Base-by-base conservation (phyloP, 2,797 vertebrate genomes). In the Babyrousa celebensis region DNA sequence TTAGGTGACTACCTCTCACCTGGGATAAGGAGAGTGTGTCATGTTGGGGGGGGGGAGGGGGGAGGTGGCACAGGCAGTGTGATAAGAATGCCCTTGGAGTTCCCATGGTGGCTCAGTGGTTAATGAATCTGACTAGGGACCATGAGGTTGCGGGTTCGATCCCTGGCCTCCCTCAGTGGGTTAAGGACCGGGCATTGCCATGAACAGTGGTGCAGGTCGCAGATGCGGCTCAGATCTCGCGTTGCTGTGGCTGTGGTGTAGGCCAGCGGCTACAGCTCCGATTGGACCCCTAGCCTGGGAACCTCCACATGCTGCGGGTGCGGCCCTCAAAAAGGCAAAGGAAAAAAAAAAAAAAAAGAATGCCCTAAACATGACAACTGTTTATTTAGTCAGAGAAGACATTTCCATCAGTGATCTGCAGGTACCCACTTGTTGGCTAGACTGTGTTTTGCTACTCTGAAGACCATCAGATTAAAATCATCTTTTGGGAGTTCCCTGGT, bases 381-480 rank as follows among this genome's bases (percentile, higher is more conserved):
- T 67, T 29, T 60, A 36, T 79, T 40, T 71, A 65, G 43, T 83
- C 36, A 56, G 52, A 78, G 72, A 85, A 32, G 23, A 83, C 48
- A 58, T 29, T 7, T 27, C 43, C 36, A 62, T 21, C 52, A 60
- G 7, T 65, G 32, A 92, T 29, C 77, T 40, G 87, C 6, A 70
- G 25, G 54, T 18, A 52, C 36, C 12, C 27, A 68, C 21, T 89
- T 71, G 12, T 56, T 74, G 60, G 71, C 9, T 85, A 60, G 68
- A 8, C 12, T 84, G 25, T 32, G 36, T 94, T 91, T 95, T 87
- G 72, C 77, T 72, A 18, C n/a, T 23, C 68, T 15, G 25, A 36
- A 82, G 78, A 72, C 56, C 36, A 82, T 71, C 21, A 48, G 43
- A 48, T 48, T 48, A 48, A 82, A 83, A 72, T 62, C n/a, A 82